Percentiles rank a stretch among this genome's conserved stretches.
phyloP scores from a whole-genome alignment of 2,888 invertebrate genomes.

The Luffia ferchaultella region DNA sequence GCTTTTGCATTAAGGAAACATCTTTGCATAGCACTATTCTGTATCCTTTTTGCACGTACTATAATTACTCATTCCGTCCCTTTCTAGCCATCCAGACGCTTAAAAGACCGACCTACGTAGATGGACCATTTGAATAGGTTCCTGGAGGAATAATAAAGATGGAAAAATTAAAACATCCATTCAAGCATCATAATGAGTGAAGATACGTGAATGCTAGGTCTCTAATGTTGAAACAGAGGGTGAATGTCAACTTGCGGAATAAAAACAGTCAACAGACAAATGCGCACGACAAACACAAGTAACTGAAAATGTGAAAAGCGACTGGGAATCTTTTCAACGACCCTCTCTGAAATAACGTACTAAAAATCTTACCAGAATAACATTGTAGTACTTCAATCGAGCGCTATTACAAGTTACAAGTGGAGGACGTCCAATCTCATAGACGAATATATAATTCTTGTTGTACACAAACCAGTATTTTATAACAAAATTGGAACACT shows the following conservation, averaged over 20 bases:
- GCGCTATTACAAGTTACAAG: no score
- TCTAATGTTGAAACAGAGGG: slow-evolving; percentile 60
- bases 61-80: slow-evolving; percentile 25
- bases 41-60: slow-evolving; percentile 19
- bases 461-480: no score
- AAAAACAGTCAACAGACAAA: slow-evolving; percentile 67
- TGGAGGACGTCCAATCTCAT: no score
- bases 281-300: slow-evolving; percentile 61
- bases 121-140: not conserved
- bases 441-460: no score
- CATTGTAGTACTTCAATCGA: no score
- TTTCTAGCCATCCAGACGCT: slow-evolving; percentile 51
- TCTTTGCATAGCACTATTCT: slow-evolving; percentile 36
- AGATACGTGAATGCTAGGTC: slow-evolving; percentile 49
- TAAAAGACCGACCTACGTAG: not conserved
- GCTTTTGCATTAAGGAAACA: slow-evolving; percentile 66
- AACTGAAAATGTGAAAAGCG: slow-evolving; percentile 43
- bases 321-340: not conserved
- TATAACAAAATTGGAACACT: no score
- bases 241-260: slow-evolving; percentile 62
- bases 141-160: slow-evolving; percentile 65
- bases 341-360: not conserved
- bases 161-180: slow-evolving; percentile 60
- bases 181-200: slow-evolving; percentile 60
- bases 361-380: no score